Evolutionary conservation across 2,888 invertebrate species (phyloP), one percentile per base, ranked within the genome.

Genomic region (Girardia tigrina): DNA sequence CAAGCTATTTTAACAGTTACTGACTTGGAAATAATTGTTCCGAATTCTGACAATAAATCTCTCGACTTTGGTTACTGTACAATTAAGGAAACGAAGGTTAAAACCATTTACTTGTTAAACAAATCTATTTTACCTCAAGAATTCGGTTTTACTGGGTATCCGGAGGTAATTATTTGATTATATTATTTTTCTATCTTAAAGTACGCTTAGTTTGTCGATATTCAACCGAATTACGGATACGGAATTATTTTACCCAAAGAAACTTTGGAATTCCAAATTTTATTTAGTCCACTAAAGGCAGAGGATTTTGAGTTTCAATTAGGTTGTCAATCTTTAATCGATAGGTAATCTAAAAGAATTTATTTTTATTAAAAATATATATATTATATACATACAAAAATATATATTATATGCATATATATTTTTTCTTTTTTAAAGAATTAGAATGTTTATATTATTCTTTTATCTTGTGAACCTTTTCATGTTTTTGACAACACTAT

Each of bases 191-290:
- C 23, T 69, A 6, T 26, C 6, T 73, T 29, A 73, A 73, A 29
- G 23, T 29, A 72, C 28, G 79, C 80, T 26, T 79, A 84, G 84
- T 83, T 80, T 79, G 80, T 84, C 42, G 83, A 83, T 71, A 81
- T 84, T 0, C 84, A 84, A 77, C 84, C 84, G 0, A 82, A 83
- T 78, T 84, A 84, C 79, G 84, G 84, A 0, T 84, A 84, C 80
- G 84, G 84, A 20, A 83, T 82, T 8, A 77, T 84, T 74, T 77
- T 84, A 28, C 84, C 84, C 1, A 77, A 81, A 72, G 84, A 84
- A 78, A 83, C 81, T 0, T 78, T 84, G 29, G 80, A 81, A 28
- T 78, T 84, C 16, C 82, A 84, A 75, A 80, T 84, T 8, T 80
- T 84, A n/a, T 84, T 84, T 78, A 82, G 82, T 78, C 83, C 84